Conservation (phyloP, 2,113 vertebrate genomes). For the Archilochus colubris region DNA sequence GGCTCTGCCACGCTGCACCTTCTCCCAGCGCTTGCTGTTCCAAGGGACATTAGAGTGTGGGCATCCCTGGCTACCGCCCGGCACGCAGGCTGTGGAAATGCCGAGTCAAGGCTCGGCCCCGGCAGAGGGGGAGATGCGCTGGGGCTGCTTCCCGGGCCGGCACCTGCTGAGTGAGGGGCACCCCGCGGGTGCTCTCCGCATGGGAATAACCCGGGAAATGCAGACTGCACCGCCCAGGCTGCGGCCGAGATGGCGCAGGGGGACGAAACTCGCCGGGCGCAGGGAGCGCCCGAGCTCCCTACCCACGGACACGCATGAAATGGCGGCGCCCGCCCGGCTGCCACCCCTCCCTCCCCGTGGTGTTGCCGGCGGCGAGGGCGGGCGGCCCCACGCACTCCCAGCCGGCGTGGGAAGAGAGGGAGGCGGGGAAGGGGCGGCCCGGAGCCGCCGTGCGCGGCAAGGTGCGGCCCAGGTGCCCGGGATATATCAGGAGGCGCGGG, state of each 20-base stretch:
- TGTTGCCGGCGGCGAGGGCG: not conserved
- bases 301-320: not conserved
- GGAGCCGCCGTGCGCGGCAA: not conserved
- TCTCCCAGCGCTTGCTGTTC: not conserved
- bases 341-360: not conserved
- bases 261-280: not conserved
- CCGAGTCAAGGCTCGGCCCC: not conserved
- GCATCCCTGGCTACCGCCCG: not conserved
- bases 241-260: not conserved
- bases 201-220: no score
- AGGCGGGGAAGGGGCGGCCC: not conserved
- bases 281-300: not conserved
- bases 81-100: accelerated
- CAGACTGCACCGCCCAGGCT: not conserved
- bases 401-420: not conserved
- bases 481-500: not conserved
- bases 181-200: no score
- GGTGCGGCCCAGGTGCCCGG: conserved; percentile 36
- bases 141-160: not conserved
- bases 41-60: not conserved
- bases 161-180: not conserved
- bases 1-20: not conserved
- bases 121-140: not conserved
- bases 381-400: not conserved
- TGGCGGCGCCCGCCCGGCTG: not conserved